Percentiles rank a stretch among this genome's conserved stretches.
These are phyloP conservation scores for Epizoanthus scotinus DNA, from an alignment of 92 coral and sea anemone genomes.

Conservation along the genomic window DNA sequence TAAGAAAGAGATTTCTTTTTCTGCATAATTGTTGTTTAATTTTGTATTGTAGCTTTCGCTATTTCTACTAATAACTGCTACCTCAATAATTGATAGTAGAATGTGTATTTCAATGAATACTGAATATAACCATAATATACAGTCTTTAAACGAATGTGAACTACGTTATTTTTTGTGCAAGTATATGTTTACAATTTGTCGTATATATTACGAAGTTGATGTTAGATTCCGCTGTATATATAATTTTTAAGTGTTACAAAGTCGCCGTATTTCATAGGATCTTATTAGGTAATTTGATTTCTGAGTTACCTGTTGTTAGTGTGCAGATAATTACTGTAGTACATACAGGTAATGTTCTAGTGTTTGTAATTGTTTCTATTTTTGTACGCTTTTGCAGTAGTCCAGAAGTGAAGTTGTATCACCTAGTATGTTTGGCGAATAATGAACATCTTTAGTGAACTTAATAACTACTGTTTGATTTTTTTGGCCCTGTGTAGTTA, in stretches of 20 bases:
- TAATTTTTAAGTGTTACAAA: slow-evolving; percentile 11
- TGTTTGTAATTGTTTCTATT: slow-evolving; percentile 9
- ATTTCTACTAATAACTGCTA: no score
- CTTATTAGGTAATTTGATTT: slow-evolving; percentile 12
- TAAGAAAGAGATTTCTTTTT: no score
- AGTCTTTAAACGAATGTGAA: neutral
- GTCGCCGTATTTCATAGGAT: no score
- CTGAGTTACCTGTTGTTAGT: slow-evolving; percentile 14
- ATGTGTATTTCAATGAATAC: neutral
- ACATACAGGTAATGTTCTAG: slow-evolving; percentile 4
- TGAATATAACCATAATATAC: slow-evolving; percentile 1
- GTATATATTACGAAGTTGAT: slow-evolving; percentile 13
- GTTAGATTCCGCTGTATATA: slow-evolving; percentile 14
- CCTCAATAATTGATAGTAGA: slow-evolving; percentile 1
- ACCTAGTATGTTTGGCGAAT: no score
- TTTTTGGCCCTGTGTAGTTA: no score
- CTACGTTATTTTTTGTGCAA: neutral
- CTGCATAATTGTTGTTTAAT: no score
- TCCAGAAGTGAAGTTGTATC: no score
- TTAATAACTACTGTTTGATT: no score
- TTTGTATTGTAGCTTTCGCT: no score
- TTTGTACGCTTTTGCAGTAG: no score
- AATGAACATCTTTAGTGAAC: no score
- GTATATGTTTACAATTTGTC: neutral
- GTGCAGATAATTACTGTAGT: slow-evolving; percentile 13